Evolutionary conservation across 2,888 invertebrate species (phyloP).

Genomic region (Drosophila engyochracea): DNA sequence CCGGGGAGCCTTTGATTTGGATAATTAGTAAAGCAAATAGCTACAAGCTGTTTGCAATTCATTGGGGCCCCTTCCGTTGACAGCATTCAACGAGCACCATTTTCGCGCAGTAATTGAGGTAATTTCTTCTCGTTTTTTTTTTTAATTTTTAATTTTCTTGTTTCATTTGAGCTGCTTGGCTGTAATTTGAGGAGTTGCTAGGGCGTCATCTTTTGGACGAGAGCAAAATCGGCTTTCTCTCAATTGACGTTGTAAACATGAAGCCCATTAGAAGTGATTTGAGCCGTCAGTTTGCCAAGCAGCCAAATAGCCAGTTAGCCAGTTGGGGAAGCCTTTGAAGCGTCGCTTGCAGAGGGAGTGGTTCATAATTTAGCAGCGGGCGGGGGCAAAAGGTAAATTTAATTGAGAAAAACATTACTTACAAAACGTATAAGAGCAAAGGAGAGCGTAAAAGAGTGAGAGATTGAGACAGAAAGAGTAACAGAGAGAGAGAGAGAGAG

Average conservation of each 20-base stretch:
- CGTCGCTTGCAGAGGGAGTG: slow-evolving; percentile 31
- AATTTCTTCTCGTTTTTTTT: slow-evolving; percentile 60
- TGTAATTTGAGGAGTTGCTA: slow-evolving; percentile 54
- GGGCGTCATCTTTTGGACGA: slow-evolving; percentile 57
- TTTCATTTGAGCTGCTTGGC: slow-evolving; percentile 32
- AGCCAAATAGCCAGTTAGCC: slow-evolving; percentile 34
- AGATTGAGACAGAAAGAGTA: neutral
- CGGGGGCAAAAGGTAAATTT: slow-evolving; percentile 63
- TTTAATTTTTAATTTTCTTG: neutral
- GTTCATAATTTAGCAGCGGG: slow-evolving; percentile 69
- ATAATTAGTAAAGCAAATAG: slow-evolving; percentile 83
- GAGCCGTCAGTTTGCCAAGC: slow-evolving; percentile 65
- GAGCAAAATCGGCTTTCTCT: slow-evolving; percentile 79
- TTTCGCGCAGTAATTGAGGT: slow-evolving; percentile 77
- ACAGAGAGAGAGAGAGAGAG: neutral
- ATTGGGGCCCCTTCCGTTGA: slow-evolving; percentile 44
- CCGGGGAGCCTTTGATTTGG: slow-evolving; percentile 71
- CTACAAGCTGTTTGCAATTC: slow-evolving; percentile 82
- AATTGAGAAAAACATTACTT: slow-evolving; percentile 75
- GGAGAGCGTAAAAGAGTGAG: neutral
- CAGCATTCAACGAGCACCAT: slow-evolving; percentile 38
- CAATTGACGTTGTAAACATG: slow-evolving; percentile 83
- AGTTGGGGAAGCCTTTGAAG: slow-evolving; percentile 73
- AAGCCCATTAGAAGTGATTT: slow-evolving; percentile 81
- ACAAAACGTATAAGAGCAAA: neutral